Evolutionary conservation across 2,888 invertebrate genomes (phyloP).

Genomic region (Drosophila prolongata): DNA sequence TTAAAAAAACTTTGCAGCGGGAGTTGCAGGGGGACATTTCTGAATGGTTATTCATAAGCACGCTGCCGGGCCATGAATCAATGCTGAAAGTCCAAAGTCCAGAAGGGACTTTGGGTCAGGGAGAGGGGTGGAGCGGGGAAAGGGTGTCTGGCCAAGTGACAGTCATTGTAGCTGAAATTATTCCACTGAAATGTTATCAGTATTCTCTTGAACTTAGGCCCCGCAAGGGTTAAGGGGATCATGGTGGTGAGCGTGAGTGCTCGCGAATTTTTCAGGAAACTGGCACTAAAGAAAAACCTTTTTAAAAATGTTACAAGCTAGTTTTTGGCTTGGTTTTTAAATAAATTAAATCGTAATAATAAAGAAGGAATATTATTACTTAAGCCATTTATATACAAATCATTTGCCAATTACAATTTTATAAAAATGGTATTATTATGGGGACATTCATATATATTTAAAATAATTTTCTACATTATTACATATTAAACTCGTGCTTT

Average conservation of each 20-base stretch:
- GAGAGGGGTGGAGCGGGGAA: too few species aligned
- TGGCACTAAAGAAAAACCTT: neutral
- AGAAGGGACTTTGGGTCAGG: slow-evolving; percentile 36
- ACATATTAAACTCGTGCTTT: too few species aligned
- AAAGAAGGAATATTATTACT: too few species aligned
- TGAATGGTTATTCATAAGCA: slow-evolving; percentile 70
- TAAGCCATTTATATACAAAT: too few species aligned
- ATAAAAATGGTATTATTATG: too few species aligned
- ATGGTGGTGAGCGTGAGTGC: neutral
- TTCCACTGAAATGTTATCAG: slow-evolving; percentile 65
- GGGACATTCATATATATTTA: too few species aligned
- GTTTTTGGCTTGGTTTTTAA: neutral
- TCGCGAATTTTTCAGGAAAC: neutral
- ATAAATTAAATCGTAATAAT: neutral
- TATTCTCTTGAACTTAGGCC: slow-evolving; percentile 34
- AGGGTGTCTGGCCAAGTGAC: slow-evolving; percentile 32
- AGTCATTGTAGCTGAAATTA: slow-evolving; percentile 55
- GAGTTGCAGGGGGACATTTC: slow-evolving; percentile 40
- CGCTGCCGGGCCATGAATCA: slow-evolving; percentile 60
- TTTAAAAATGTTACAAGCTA: neutral
- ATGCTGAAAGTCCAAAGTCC: slow-evolving; percentile 66
- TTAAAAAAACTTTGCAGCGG: slow-evolving; percentile 57
- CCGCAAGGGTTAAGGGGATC: slow-evolving; percentile 3
- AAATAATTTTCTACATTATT: too few species aligned
- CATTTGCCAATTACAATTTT: too few species aligned